These are phyloP conservation scores for Linyphia triangularis DNA, from an alignment of 2,888 invertebrate genomes.

Conservation along the genomic window DNA sequence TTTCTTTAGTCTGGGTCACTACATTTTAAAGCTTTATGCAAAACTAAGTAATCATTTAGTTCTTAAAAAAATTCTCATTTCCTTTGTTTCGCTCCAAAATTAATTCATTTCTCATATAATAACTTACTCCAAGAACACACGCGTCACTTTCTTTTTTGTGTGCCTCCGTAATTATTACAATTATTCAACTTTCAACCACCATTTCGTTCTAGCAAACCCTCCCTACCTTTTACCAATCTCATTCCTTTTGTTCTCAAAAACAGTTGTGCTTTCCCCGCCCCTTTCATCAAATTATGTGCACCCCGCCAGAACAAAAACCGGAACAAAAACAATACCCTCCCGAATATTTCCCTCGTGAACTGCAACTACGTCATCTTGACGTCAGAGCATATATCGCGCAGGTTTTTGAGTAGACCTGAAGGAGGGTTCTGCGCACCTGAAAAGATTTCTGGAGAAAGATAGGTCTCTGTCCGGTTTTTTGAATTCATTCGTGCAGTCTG, in stretches of 20 bases:
- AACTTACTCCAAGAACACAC: too few relatives aligned
- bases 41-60: too few relatives aligned
- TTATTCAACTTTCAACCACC: too few relatives aligned
- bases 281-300: background rate
- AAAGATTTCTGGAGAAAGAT: background rate
- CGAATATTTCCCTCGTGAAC: constrained; percentile 40
- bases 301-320: background rate
- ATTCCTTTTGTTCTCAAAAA: background rate
- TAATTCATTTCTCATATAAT: too few relatives aligned
- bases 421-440: background rate
- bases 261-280: background rate
- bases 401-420: too few relatives aligned
- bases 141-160: too few relatives aligned
- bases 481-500: background rate
- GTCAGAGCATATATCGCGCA: constrained; percentile 41
- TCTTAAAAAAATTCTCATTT: too few relatives aligned
- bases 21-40: too few relatives aligned
- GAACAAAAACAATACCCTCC: background rate
- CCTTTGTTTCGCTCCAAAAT: too few relatives aligned
- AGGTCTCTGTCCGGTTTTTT: background rate
- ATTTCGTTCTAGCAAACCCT: background rate
- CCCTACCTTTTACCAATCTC: background rate
- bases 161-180: too few relatives aligned
- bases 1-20: too few relatives aligned
- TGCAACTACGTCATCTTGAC: constrained; percentile 58